Percentiles rank a stretch among this genome's conserved stretches.
Conservation (phyloP, 2,888 invertebrate species). For the Rotaria sp. region DNA sequence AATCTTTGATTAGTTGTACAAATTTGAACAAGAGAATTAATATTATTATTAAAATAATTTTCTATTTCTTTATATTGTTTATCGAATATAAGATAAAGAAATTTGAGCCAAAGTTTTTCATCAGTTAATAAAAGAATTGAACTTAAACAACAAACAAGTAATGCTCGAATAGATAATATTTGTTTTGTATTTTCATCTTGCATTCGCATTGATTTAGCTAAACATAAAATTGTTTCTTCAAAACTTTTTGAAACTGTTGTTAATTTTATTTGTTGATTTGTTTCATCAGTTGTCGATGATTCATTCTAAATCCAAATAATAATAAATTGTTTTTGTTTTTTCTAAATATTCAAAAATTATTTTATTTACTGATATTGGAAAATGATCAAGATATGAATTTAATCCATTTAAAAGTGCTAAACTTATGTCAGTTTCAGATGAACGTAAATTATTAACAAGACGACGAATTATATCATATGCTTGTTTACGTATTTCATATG, state of each 20-base stretch:
- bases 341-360: neutral
- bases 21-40: neutral
- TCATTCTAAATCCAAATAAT: neutral
- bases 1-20: neutral
- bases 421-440: neutral
- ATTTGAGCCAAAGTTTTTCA: neutral
- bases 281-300: neutral
- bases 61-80: neutral
- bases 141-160: neutral
- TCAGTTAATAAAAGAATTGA: neutral
- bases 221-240: constrained; percentile 9
- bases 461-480: constrained; percentile 3
- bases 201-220: constrained; percentile 2
- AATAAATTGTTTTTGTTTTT: neutral
- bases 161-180: neutral
- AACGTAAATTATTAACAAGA: constrained; percentile 12
- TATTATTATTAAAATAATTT: neutral
- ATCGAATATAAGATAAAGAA: constrained; percentile 13
- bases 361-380: neutral
- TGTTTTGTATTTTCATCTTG: neutral
- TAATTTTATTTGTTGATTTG: neutral
- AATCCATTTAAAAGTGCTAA: neutral
- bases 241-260: neutral
- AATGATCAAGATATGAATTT: neutral
- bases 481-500: neutral